Conservation (phyloP, 2,113 vertebrate species). For the Hypocryptadius cinnamomeus region DNA sequence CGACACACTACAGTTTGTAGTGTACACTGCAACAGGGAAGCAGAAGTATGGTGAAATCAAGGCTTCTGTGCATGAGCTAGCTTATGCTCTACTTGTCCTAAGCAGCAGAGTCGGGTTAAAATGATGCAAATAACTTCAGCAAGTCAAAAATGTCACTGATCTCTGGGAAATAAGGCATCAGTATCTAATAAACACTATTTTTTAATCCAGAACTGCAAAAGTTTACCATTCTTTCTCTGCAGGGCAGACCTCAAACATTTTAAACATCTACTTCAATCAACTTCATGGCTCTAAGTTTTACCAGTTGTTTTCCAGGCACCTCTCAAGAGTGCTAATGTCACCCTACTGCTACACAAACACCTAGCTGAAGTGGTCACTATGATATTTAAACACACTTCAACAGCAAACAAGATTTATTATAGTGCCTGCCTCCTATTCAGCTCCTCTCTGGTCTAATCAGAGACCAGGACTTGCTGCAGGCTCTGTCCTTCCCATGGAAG, state of each 20-base stretch:
- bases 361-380: background rate
- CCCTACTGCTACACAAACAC: background rate
- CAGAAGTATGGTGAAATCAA: background rate
- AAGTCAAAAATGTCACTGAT: background rate
- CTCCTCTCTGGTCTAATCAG: background rate
- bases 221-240: background rate
- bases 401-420: background rate
- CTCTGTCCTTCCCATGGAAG: background rate
- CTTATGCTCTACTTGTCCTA: background rate
- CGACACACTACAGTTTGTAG: background rate
- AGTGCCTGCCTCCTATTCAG: background rate
- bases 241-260: background rate
- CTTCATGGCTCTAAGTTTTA: background rate
- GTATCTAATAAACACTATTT: background rate
- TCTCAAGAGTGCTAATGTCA: background rate
- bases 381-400: background rate
- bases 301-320: background rate
- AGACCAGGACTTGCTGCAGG: background rate
- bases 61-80: background rate
- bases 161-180: background rate
- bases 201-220: background rate
- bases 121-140: background rate
- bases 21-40: background rate
- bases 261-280: background rate
- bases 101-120: background rate